These are phyloP conservation scores for Lycia hirtaria DNA, from an alignment of 2,888 invertebrate genomes.

Conservation along the genomic window DNA sequence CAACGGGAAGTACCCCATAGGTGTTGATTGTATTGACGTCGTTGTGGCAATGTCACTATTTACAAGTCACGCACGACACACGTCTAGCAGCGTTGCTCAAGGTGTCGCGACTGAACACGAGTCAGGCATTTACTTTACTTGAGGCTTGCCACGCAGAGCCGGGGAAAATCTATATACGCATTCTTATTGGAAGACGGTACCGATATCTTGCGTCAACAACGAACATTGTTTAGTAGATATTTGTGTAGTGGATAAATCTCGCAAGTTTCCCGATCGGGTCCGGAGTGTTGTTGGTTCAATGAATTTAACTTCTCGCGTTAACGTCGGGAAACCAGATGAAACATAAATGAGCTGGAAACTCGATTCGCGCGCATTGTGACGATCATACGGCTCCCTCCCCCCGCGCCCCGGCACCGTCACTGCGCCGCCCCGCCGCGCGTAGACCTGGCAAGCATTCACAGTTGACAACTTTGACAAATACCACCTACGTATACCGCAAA, in stretches of 20 bases:
- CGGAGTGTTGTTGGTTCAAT: slow-evolving; percentile 33
- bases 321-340: slow-evolving; percentile 35
- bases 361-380: slow-evolving; percentile 43
- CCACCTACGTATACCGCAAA: slow-evolving; percentile 10
- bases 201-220: neutral
- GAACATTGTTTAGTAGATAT: slow-evolving; percentile 24
- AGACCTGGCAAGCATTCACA: slow-evolving; percentile 29
- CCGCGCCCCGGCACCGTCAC: slow-evolving; percentile 1
- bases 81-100: too few species aligned
- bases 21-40: too few species aligned
- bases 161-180: too few species aligned
- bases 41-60: too few species aligned
- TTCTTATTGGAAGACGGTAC: too few species aligned
- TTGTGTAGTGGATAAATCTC: slow-evolving; percentile 26
- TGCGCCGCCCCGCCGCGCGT: slow-evolving; percentile 17
- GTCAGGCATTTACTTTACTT: too few species aligned
- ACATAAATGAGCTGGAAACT: slow-evolving; percentile 43
- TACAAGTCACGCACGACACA: too few species aligned
- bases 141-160: too few species aligned
- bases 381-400: slow-evolving; percentile 37
- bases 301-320: slow-evolving; percentile 37
- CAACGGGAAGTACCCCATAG: too few species aligned
- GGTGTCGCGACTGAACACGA: too few species aligned
- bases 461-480: slow-evolving; percentile 41
- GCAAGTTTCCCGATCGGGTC: slow-evolving; percentile 14